A percentile compares a stretch with the other conserved stretches of the same genome.
These are phyloP conservation scores for Aurelia aurita DNA, from an alignment of 30 jellyfish, hydroid and myxozoan species.

Conservation along the genomic window DNA sequence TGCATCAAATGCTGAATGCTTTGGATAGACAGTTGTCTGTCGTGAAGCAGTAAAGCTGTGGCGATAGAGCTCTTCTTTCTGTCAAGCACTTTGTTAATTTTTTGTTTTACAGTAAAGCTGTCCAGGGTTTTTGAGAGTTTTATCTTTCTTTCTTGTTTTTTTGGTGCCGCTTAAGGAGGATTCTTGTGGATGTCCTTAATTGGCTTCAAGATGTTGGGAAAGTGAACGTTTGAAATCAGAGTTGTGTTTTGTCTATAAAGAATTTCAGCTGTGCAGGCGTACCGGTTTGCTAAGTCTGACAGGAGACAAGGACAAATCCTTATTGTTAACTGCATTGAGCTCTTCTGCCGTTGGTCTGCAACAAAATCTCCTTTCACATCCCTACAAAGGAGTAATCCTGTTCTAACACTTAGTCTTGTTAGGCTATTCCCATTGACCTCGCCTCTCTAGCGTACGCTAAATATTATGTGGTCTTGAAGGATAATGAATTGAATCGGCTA, in stretches of 20 bases:
- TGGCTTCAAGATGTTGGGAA: too few relatives aligned
- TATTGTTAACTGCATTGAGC: conserved; percentile 24
- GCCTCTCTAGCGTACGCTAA: conserved; percentile 13
- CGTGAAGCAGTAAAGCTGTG: too few relatives aligned
- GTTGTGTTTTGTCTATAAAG: neutral
- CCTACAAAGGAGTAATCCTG: conserved; percentile 30
- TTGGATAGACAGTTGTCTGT: too few relatives aligned
- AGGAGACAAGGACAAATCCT: conserved; percentile 1
- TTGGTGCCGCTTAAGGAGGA: too few relatives aligned
- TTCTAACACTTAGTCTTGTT: conserved; percentile 42
- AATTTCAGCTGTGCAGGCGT: conserved; percentile 4
- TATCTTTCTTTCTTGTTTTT: too few relatives aligned
- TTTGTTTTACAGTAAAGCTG: too few relatives aligned
- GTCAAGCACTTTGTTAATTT: too few relatives aligned
- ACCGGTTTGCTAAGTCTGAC: conserved; percentile 9
- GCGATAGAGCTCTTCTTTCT: too few relatives aligned
- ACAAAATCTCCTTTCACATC: conserved; percentile 25
- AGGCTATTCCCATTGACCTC: conserved; percentile 37
- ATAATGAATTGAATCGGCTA: conserved; percentile 23
- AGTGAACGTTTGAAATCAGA: too few relatives aligned
- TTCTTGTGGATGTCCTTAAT: too few relatives aligned
- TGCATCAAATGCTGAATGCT: too few relatives aligned
- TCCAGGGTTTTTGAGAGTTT: too few relatives aligned
- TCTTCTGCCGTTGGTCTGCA: neutral
- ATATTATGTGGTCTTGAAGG: conserved; percentile 36